These are phyloP conservation scores for Nymphalis urticae DNA, from an alignment of 2,888 invertebrate species.

Conservation along the genomic window DNA sequence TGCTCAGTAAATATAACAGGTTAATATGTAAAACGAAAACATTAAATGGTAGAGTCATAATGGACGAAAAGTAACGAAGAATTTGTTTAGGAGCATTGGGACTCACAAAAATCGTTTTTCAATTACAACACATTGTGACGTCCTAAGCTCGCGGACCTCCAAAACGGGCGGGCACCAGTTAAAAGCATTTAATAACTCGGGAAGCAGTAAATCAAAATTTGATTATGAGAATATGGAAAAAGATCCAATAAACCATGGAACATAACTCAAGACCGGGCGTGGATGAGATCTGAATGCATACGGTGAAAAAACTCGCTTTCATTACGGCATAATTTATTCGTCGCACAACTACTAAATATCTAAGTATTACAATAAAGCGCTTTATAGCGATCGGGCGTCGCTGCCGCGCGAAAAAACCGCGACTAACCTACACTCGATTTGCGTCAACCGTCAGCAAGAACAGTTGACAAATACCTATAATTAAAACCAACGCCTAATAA, in stretches of 20 bases:
- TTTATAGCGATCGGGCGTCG: slow-evolving; percentile 54
- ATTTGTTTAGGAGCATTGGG: slow-evolving; percentile 10
- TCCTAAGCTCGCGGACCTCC: slow-evolving; percentile 39
- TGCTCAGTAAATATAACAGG: too few relatives aligned
- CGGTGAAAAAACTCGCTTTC: slow-evolving; percentile 55
- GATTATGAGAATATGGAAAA: slow-evolving; percentile 65
- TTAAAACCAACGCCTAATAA: not conserved
- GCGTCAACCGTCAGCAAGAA: slow-evolving; percentile 41
- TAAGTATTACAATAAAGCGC: slow-evolving; percentile 70
- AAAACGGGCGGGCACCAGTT: slow-evolving; percentile 48
- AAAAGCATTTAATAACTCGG: slow-evolving; percentile 64
- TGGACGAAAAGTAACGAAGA: slow-evolving; percentile 13
- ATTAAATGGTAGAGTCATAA: not conserved
- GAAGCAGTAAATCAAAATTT: slow-evolving; percentile 71
- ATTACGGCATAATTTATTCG: slow-evolving; percentile 64
- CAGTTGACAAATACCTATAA: not conserved
- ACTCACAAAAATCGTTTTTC: slow-evolving; percentile 37
- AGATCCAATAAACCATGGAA: slow-evolving; percentile 48
- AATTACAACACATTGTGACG: slow-evolving; percentile 59
- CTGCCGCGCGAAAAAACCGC: slow-evolving; percentile 52
- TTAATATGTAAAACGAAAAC: not conserved
- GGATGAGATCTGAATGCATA: slow-evolving; percentile 63
- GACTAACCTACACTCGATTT: slow-evolving; percentile 50
- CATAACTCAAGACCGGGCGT: slow-evolving; percentile 60
- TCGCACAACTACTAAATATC: slow-evolving; percentile 65